A percentile compares a stretch with the other conserved stretches of the same genome.
Evolutionary conservation across 2,888 invertebrate genomes (phyloP).

Genomic region (Melangyna quadrimaculata): DNA sequence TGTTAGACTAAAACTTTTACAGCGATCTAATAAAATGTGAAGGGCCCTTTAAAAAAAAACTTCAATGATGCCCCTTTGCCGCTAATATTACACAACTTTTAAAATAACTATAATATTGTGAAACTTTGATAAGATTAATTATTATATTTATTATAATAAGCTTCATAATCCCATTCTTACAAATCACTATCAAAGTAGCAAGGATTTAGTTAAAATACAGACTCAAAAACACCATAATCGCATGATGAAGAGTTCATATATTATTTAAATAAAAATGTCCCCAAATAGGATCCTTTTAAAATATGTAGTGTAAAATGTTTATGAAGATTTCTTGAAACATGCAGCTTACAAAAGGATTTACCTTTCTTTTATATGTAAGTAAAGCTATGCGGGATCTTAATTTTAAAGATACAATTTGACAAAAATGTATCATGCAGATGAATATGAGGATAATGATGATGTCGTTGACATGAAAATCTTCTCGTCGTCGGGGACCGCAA

Average conservation of each 20-base stretch:
- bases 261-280: neutral
- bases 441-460: slow-evolving; percentile 22
- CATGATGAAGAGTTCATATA: neutral
- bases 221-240: too few species aligned
- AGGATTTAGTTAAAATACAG: too few species aligned
- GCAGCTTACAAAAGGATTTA: slow-evolving; percentile 8
- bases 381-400: slow-evolving; percentile 7
- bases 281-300: neutral
- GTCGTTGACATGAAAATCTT: slow-evolving; percentile 22
- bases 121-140: too few species aligned
- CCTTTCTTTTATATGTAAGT: neutral
- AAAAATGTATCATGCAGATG: slow-evolving; percentile 12
- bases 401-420: slow-evolving; percentile 18
- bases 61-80: too few species aligned
- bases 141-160: too few species aligned
- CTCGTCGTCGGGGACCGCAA: slow-evolving; percentile 3
- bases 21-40: too few species aligned
- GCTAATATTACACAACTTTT: too few species aligned
- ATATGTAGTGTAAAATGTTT: neutral
- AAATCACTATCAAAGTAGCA: too few species aligned
- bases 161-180: too few species aligned
- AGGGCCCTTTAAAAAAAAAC: too few species aligned
- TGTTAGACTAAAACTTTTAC: too few species aligned
- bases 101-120: too few species aligned
- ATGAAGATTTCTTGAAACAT: neutral